Conservation (phyloP, 2,113 vertebrate genomes). For the Cheilinus undulatus region DNA sequence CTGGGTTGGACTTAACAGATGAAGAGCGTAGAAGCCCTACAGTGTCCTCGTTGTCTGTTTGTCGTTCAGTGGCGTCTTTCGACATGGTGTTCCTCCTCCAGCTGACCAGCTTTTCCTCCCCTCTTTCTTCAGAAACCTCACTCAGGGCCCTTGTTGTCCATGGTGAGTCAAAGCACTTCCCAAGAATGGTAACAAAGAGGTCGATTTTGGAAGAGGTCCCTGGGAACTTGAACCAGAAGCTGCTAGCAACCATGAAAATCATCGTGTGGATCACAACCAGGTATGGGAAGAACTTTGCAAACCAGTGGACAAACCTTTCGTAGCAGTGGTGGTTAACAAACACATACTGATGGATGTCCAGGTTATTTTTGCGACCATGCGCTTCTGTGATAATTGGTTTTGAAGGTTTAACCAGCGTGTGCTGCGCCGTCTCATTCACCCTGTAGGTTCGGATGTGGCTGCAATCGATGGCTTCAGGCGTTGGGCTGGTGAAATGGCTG, state of each 20-base stretch:
- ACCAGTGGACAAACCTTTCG: slow-evolving; percentile 91
- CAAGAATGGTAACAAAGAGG: slow-evolving; percentile 90
- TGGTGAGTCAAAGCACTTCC: slow-evolving; percentile 91
- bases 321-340: slow-evolving; percentile 94
- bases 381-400: slow-evolving; percentile 75
- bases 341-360: slow-evolving; percentile 91
- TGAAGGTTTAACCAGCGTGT: slow-evolving; percentile 27
- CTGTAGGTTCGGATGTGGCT: slow-evolving; percentile 74
- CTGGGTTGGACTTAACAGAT: slow-evolving; percentile 75
- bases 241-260: slow-evolving; percentile 91
- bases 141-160: slow-evolving; percentile 91
- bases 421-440: slow-evolving; percentile 60
- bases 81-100: slow-evolving; percentile 71
- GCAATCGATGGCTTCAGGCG: slow-evolving; percentile 79
- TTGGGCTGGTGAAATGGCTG: slow-evolving; percentile 78
- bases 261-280: slow-evolving; percentile 91
- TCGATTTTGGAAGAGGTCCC: slow-evolving; percentile 94
- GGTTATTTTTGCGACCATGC: slow-evolving; percentile 85
- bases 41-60: slow-evolving; percentile 64
- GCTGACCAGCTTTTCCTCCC: slow-evolving; percentile 64
- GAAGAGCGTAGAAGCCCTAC: slow-evolving; percentile 61
- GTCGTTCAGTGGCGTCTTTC: slow-evolving; percentile 53
- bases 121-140: slow-evolving; percentile 88
- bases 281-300: slow-evolving; percentile 93
- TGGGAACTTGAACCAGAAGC: slow-evolving; percentile 94